Evolutionary conservation across 2,888 invertebrate genomes (phyloP).

Genomic region (Barypeithes pellucidus): DNA sequence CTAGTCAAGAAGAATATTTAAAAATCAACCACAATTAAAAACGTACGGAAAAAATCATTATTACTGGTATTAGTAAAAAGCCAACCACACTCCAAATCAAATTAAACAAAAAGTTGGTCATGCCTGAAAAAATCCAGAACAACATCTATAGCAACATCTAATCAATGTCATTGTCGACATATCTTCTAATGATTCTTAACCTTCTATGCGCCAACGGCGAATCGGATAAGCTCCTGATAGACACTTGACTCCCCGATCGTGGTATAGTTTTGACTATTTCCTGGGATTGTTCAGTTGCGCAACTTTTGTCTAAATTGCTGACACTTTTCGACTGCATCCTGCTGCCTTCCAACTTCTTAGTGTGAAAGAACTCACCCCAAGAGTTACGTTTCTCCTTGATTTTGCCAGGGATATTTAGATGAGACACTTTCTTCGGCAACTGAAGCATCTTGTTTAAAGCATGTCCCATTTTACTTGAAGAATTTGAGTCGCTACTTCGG

Average conservation of each 20-base stretch:
- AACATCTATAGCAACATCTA: slow-evolving; percentile 50
- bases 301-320: slow-evolving; percentile 55
- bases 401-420: slow-evolving; percentile 44
- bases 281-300: slow-evolving; percentile 8
- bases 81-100: slow-evolving; percentile 43
- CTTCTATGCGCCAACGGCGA: slow-evolving; percentile 61
- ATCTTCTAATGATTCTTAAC: slow-evolving; percentile 62
- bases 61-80: slow-evolving; percentile 7
- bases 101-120: slow-evolving; percentile 53
- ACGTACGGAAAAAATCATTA: neutral
- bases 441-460: slow-evolving; percentile 68
- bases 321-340: slow-evolving; percentile 65
- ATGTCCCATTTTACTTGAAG: slow-evolving; percentile 38
- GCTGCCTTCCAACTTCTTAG: slow-evolving; percentile 47
- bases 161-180: slow-evolving; percentile 62
- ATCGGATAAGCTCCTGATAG: slow-evolving; percentile 58
- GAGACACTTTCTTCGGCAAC: slow-evolving; percentile 74
- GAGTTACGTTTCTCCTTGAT: slow-evolving; percentile 60
- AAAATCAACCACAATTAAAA: slow-evolving; percentile 2
- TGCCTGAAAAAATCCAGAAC: slow-evolving; percentile 55
- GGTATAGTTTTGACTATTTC: slow-evolving; percentile 35
- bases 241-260: slow-evolving; percentile 56
- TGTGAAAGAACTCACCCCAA: slow-evolving; percentile 58
- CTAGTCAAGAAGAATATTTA: neutral
- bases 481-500: slow-evolving; percentile 26